These are phyloP conservation scores for Cinclus mexicanus DNA, from an alignment of 2,113 vertebrate genomes.

Conservation along the genomic window DNA sequence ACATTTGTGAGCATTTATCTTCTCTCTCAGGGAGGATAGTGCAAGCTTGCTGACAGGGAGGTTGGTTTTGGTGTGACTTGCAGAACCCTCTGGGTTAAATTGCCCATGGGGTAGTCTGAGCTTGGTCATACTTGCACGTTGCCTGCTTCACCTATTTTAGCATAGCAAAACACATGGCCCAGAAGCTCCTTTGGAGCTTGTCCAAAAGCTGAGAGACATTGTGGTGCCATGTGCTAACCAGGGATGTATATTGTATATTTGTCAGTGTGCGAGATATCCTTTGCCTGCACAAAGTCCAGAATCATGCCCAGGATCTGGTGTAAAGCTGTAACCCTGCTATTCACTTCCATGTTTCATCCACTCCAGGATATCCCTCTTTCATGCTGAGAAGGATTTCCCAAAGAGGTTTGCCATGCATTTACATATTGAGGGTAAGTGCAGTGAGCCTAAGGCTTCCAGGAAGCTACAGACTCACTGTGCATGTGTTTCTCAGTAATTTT, in stretches of 20 bases:
- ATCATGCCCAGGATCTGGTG: neutral
- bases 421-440: neutral
- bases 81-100: neutral
- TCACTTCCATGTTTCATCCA: neutral
- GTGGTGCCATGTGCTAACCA: neutral
- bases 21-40: neutral
- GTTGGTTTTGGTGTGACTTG: neutral
- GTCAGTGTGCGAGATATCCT: neutral
- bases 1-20: neutral
- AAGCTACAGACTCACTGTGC: slow-evolving; percentile 35
- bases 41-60: neutral
- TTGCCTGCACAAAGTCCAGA: neutral
- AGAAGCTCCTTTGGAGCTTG: neutral
- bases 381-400: neutral
- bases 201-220: neutral
- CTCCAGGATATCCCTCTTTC: neutral
- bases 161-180: neutral
- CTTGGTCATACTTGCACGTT: neutral
- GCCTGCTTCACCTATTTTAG: neutral
- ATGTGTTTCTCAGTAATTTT: slow-evolving; percentile 59
- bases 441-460: slow-evolving; percentile 46
- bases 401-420: neutral
- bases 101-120: neutral
- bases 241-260: fast-evolving
- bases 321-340: neutral